phyloP scores from a whole-genome alignment of 2,113 vertebrate species.

The Notiomystis cincta region DNA sequence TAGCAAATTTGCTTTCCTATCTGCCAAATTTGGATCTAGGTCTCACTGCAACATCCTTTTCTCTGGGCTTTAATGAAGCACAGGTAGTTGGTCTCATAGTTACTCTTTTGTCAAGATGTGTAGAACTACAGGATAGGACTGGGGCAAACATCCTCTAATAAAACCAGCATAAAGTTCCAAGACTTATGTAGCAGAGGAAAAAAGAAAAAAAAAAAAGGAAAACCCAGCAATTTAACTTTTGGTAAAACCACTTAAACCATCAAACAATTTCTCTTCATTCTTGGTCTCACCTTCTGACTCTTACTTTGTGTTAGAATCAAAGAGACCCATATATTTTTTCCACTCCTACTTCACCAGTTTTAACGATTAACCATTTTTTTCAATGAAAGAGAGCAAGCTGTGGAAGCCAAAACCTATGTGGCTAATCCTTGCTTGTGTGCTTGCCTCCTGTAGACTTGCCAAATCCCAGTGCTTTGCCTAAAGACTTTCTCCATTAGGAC shows the following conservation, averaged over 20 bases:
- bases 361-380: not conserved
- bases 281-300: not conserved
- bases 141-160: not conserved
- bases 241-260: not conserved
- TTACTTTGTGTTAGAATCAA: not conserved
- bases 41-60: not conserved
- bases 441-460: slow-evolving; percentile 18
- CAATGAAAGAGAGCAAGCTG: not conserved
- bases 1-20: not conserved
- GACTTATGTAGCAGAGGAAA: not conserved
- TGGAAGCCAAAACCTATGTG: not conserved
- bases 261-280: not conserved
- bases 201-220: rapidly evolving
- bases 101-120: not conserved
- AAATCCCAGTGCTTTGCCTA: slow-evolving; percentile 6
- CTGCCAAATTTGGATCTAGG: not conserved
- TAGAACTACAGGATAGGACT: not conserved
- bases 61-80: not conserved
- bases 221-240: not conserved
- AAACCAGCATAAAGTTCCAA: not conserved
- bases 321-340: not conserved
- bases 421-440: not conserved
- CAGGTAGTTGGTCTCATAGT: not conserved
- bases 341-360: not conserved
- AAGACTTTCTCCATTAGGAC: not conserved